Conservation (phyloP, 2,113 vertebrate genomes). For the Entelurus aequoreus region DNA sequence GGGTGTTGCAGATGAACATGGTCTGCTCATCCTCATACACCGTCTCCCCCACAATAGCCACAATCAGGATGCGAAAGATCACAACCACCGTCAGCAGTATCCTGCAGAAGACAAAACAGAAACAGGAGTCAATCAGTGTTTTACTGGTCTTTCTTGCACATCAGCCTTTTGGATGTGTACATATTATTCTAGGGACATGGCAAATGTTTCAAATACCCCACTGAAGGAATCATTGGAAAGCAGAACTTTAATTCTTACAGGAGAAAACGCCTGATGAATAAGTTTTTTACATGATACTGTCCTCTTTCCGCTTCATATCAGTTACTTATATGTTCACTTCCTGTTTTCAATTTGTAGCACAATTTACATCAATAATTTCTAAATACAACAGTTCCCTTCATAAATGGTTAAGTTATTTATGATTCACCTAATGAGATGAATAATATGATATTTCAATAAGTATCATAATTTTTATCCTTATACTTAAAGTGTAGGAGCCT, state of each 20-base stretch:
- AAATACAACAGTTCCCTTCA: no score
- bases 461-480: no score
- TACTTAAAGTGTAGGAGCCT: no score
- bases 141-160: neutral
- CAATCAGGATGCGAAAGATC: constrained; percentile 88
- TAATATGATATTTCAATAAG: no score
- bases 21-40: constrained; percentile 89
- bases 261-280: no score
- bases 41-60: constrained; percentile 86
- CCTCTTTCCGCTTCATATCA: no score
- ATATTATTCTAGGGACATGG: neutral
- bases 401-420: no score
- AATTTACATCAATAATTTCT: no score
- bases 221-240: neutral
- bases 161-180: neutral
- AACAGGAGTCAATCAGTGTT: constrained; percentile 1
- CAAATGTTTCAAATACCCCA: neutral
- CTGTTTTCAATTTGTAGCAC: no score
- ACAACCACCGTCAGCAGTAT: constrained; percentile 89
- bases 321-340: no score
- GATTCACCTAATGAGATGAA: no score
- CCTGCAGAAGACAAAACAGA: constrained; percentile 59
- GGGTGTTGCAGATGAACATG: constrained; percentile 89
- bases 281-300: no score
- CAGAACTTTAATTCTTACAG: neutral